Evolutionary conservation across 2,888 invertebrate species (phyloP), one percentile per base, ranked within the genome.

Genomic region (Polymixis flavicincta): DNA sequence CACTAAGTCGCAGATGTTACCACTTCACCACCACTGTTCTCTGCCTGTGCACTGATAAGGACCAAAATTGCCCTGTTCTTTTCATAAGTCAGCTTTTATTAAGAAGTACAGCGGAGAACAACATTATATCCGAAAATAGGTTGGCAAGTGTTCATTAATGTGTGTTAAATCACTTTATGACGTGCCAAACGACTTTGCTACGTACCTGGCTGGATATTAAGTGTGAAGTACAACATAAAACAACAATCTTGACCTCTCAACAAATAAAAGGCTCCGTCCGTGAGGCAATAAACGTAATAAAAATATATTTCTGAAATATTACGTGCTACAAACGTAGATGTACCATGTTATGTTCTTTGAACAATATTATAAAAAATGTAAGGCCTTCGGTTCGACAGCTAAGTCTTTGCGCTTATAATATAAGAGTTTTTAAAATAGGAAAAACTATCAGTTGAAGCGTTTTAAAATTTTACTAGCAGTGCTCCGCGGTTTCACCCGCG

Each of bases 91-190:
- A 59, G 22, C 19, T 11, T 50, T 54, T 59, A 54, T 42, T 28
- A 54, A 69, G 54, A 25, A 37, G 8, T 52, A 76, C 67, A 61
- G 28, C 25, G 8, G 19, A 50, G 55, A 76, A 45, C 65, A 78
- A 45, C 70, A 82, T 78, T 70, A 64, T 42, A 67, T 45, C 70
- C 37, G 22, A 74, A 84, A 84, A 84, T 80, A 74, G 69, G 25
- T 37, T n/a, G 55, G n/a, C 70, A 81, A 81, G 84, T 67, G 75
- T 84, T 84, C 81, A 75, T 82, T 82, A 82, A 80, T 57, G 76
- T 74, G 81, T 71, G 76, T 71, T 82, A 82, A 81, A 81, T 82
- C 76, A 75, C 28, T 80, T 84, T 82, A 84, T 71, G 85, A 68
- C 59, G 75, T 45, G 4, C 59, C 69, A 81, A 84, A 82, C 82